phyloP scores from a whole-genome alignment of 2,113 vertebrate genomes.

The Isichthys henryi region DNA sequence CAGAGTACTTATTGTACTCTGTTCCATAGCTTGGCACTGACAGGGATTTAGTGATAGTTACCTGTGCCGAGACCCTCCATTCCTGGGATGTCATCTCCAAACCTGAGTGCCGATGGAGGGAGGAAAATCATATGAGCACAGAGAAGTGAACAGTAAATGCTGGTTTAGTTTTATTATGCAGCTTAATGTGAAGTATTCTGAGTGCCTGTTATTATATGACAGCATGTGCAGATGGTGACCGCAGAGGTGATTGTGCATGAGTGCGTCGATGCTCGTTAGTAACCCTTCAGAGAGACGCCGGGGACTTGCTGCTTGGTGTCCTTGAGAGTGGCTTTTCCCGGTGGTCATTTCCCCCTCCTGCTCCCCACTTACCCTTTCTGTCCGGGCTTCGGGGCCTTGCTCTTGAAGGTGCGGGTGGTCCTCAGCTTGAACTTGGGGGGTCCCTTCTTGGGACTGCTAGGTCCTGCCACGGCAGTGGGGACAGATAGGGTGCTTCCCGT shows the following conservation, averaged over 20 bases:
- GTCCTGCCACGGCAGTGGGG: not conserved
- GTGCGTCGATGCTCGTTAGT: not conserved
- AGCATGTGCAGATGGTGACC: not conserved
- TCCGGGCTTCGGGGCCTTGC: slow-evolving; percentile 41
- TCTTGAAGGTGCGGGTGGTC: slow-evolving; percentile 49
- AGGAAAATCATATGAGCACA: not conserved
- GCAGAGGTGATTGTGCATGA: not conserved
- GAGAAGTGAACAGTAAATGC: not conserved
- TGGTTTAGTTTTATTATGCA: not conserved
- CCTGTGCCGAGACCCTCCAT: slow-evolving; percentile 88
- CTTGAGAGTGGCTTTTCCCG: not conserved
- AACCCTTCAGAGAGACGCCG: not conserved
- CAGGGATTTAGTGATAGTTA: not conserved
- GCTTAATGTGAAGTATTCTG: not conserved
- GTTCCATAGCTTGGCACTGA: not conserved
- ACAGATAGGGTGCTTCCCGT: slow-evolving; percentile 24
- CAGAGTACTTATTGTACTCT: not conserved
- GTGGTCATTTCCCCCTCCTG: not conserved
- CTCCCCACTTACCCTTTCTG: slow-evolving; percentile 34
- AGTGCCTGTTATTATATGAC: not conserved
- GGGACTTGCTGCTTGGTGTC: not conserved
- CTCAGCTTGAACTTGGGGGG: slow-evolving; percentile 60
- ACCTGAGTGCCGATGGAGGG: slow-evolving; percentile 54
- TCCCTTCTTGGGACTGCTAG: slow-evolving; percentile 36
- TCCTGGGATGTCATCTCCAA: slow-evolving; percentile 93